Base-by-base conservation (phyloP, 1,140 invertebrate species). In the Macrotrachela quadricornifera region DNA sequence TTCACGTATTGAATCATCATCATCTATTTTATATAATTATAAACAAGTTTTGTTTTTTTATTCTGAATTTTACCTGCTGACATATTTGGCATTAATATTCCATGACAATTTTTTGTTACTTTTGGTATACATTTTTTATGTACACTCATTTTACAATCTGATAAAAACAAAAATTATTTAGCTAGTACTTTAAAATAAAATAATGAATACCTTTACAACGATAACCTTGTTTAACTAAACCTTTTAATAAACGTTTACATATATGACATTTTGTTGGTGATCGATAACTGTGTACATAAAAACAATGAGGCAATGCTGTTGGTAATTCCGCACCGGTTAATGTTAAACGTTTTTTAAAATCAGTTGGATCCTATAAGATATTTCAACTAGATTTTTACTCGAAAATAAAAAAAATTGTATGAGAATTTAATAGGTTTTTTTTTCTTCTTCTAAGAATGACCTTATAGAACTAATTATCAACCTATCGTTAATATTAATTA, bases 151-250 rank as follows among this genome's bases (percentile, higher is more conserved):
- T 53, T 21, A 39, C 51, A 53, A 30, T 53, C 51, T 42, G 46
- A 46, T n/a, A 43, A 53, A n/a, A 40, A 17, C 2, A 21, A 48
- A 53, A 14, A 12, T 10, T 12, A 4, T 14, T 43, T 30, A 45
- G 1, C 57, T 55, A 58, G 60, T 58, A 50, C 50, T 14, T 55
- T 38, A 10, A n/a, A n/a, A n/a, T n/a, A n/a, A n/a, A n/a, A n/a
- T n/a, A n/a, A n/a, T n/a, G n/a, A 48, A 46, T 52, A 74, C 74
- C 75, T 73, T 87, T 84, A 69, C 92, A 97, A 68, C 96, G 91
- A 51, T 92, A 68, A 43, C 92, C 86, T 73, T 97, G 92, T 64
- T 91, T 83, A 70, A 94, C 92, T 45, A 97, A 74, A 1, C 91
- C 91, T 61, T 84, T 82, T 18, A 96, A 75, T 58, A 97, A 75